Conservation (phyloP, 2,888 invertebrate genomes). For the Ormyrus rosae region DNA sequence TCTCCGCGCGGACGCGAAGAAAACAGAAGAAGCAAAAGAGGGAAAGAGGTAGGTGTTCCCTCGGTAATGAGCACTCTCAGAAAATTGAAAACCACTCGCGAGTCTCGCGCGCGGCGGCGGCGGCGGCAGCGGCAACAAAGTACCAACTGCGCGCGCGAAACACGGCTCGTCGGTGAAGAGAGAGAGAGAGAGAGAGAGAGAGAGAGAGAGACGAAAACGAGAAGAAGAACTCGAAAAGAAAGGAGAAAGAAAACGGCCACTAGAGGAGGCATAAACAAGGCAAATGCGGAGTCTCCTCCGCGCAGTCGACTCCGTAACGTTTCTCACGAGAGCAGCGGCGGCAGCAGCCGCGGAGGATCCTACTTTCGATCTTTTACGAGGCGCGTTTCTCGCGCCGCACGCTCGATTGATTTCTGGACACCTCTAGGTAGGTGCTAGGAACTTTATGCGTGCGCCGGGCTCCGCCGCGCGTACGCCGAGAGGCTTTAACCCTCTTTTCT, state of each 20-base stretch:
- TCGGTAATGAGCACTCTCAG: slow-evolving; percentile 47
- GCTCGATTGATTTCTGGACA: slow-evolving; percentile 67
- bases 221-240: background rate
- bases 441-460: slow-evolving; percentile 28
- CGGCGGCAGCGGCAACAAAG: background rate
- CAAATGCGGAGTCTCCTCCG: slow-evolving; percentile 21
- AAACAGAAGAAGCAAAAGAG: no score
- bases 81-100: slow-evolving; percentile 52
- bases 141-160: background rate
- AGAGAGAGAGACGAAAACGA: background rate
- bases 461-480: background rate
- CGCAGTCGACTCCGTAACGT: slow-evolving; percentile 1
- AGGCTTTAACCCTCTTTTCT: slow-evolving; percentile 22
- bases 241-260: background rate
- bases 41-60: background rate
- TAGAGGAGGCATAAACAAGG: slow-evolving; percentile 32
- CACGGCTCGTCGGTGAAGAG: background rate
- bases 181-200: slow-evolving; percentile 2
- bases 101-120: background rate
- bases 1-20: no score
- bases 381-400: slow-evolving; percentile 20
- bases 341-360: slow-evolving; percentile 10
- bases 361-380: slow-evolving; percentile 55
- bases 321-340: slow-evolving; percentile 41
- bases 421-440: slow-evolving; percentile 58